Conservation (phyloP, 2,113 vertebrate species). For the Oncorhynchus keta region DNA sequence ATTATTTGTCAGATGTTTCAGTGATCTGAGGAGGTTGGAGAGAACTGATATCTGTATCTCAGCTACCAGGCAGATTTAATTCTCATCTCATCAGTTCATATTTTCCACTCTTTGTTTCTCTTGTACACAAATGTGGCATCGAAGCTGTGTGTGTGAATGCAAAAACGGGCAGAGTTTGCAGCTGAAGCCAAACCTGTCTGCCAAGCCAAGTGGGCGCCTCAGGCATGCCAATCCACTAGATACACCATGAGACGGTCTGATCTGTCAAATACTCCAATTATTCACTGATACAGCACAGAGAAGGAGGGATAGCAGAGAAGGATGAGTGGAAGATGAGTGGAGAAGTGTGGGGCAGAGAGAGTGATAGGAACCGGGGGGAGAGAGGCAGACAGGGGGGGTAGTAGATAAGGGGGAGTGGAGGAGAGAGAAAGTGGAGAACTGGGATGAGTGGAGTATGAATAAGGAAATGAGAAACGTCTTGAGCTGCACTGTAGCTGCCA, state of each 20-base stretch:
- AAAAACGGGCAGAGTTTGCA: constrained; percentile 13
- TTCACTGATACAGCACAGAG: too few species aligned
- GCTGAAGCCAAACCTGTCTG: constrained; percentile 11
- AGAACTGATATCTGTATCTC: too few species aligned
- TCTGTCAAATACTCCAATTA: constrained; percentile 30
- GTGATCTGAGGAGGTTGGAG: too few species aligned
- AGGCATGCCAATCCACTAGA: constrained; percentile 15
- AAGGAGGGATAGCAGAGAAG: not conserved
- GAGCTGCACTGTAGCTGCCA: not conserved
- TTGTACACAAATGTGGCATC: not conserved
- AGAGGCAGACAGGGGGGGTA: too few species aligned
- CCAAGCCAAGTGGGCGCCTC: constrained; percentile 20
- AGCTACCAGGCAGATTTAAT: too few species aligned
- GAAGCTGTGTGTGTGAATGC: constrained; percentile 15
- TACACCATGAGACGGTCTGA: constrained; percentile 10
- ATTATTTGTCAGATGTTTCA: too few species aligned
- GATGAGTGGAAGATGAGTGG: constrained; percentile 3
- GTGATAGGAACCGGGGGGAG: not conserved
- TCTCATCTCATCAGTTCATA: not conserved
- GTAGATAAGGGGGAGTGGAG: not conserved
- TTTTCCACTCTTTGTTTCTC: constrained; percentile 9
- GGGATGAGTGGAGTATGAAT: too few species aligned
- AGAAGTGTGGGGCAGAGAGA: not conserved
- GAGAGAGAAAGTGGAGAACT: too few species aligned
- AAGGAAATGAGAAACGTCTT: too few species aligned